Conservation (phyloP, 2,113 vertebrate species). For the Scomber japonicus region DNA sequence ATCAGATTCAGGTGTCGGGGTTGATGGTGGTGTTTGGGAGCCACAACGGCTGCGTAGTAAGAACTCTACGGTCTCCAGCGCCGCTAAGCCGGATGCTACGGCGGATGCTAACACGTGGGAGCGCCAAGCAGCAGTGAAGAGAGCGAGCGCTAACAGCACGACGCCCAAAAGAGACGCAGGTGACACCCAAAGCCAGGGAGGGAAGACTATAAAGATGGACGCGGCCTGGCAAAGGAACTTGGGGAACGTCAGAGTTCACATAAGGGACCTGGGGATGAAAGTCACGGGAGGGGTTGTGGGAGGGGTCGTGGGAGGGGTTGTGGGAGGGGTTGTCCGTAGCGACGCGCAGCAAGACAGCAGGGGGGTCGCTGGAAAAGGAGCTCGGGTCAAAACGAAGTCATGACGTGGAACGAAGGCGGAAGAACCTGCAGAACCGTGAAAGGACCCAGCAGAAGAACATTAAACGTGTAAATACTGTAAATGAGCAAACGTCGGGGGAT, state of each 20-base stretch:
- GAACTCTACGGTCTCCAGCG: neutral
- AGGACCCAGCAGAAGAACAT: no score
- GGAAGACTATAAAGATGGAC: slow-evolving; percentile 51
- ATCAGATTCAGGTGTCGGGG: neutral
- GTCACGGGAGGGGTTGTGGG: neutral
- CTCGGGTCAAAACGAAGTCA: slow-evolving; percentile 40
- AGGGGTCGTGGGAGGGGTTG: neutral
- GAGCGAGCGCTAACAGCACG: neutral
- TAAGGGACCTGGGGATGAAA: slow-evolving; percentile 63
- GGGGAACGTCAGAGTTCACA: slow-evolving; percentile 62
- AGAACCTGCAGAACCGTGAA: neutral
- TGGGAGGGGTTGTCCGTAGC: neutral
- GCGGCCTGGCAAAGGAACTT: slow-evolving; percentile 61
- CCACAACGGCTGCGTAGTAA: slow-evolving; percentile 32
- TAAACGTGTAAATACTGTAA: slow-evolving; percentile 24
- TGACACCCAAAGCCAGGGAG: neutral
- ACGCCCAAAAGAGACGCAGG: slow-evolving; percentile 17
- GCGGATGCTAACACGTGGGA: slow-evolving; percentile 14
- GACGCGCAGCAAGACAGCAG: slow-evolving; percentile 39
- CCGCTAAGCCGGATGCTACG: neutral
- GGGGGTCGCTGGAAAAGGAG: slow-evolving; percentile 4
- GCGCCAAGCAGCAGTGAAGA: slow-evolving; percentile 26
- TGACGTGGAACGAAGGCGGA: slow-evolving; percentile 20
- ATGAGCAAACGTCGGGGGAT: neutral
- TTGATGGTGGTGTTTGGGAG: neutral